These are phyloP conservation scores for Lepus timidus DNA, from an alignment of 2,113 vertebrate species.

Conservation along the genomic window DNA sequence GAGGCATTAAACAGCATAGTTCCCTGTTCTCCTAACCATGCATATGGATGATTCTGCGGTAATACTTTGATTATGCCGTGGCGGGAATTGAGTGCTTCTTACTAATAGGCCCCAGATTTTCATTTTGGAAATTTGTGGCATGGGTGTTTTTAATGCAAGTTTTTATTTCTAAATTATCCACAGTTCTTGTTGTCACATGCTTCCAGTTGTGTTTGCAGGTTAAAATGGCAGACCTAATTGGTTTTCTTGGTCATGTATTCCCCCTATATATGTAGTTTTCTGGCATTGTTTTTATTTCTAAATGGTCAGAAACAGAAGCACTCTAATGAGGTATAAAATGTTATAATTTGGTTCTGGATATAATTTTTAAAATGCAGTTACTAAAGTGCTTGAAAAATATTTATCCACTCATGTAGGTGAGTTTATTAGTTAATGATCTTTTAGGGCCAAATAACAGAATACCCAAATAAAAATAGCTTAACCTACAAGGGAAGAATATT, in stretches of 20 bases:
- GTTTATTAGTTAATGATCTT: slow-evolving; percentile 48
- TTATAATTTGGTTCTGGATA: slow-evolving; percentile 44
- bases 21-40: background rate
- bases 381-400: slow-evolving; percentile 49
- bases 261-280: background rate
- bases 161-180: slow-evolving; percentile 49
- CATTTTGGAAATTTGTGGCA: slow-evolving; percentile 54
- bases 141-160: slow-evolving; percentile 15
- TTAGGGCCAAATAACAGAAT: slow-evolving; percentile 45
- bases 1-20: background rate
- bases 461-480: slow-evolving; percentile 48
- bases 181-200: background rate
- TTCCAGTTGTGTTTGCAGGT: slow-evolving; percentile 14
- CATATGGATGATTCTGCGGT: background rate
- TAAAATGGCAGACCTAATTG: background rate
- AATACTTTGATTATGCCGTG: slow-evolving; percentile 13
- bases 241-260: background rate
- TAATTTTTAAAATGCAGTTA: slow-evolving; percentile 38
- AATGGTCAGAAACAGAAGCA: slow-evolving; percentile 13
- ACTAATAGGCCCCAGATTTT: slow-evolving; percentile 50
- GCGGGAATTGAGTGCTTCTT: slow-evolving; percentile 13
- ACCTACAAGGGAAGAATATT: background rate
- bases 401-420: background rate
- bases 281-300: slow-evolving; percentile 45
- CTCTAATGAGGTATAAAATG: slow-evolving; percentile 37